Conservation (phyloP, 2,797 vertebrate species). For the Amphiprion clarkii region DNA sequence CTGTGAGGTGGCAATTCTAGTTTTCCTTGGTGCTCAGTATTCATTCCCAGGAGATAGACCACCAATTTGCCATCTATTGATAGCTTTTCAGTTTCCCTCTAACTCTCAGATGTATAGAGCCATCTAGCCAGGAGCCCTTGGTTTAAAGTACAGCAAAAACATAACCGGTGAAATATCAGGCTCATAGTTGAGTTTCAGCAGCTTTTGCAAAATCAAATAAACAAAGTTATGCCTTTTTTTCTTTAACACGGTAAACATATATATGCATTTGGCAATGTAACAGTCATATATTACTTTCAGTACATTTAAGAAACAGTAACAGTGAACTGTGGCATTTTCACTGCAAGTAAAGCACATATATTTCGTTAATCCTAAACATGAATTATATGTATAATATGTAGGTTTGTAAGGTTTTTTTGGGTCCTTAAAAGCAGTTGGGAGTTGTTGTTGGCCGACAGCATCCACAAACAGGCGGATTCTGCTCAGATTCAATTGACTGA, state of each 20-base stretch:
- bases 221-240: too few relatives aligned
- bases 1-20: too few relatives aligned
- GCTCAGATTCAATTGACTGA: conserved; percentile 23
- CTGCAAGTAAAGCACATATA: not conserved
- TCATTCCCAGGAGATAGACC: conserved; percentile 29
- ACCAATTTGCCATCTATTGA: not conserved
- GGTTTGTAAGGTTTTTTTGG: not conserved
- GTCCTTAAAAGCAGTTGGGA: conserved; percentile 11
- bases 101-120: not conserved
- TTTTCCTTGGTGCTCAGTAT: not conserved
- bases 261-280: not conserved
- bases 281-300: not conserved
- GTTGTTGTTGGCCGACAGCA: conserved; percentile 1
- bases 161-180: too few relatives aligned
- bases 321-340: not conserved
- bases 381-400: conserved; percentile 5
- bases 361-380: not conserved
- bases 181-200: too few relatives aligned
- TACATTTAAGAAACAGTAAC: not conserved
- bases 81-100: not conserved
- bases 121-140: too few relatives aligned
- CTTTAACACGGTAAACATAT: too few relatives aligned
- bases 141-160: too few relatives aligned
- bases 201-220: too few relatives aligned
- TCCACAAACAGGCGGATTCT: conserved; percentile 29